Evolutionary conservation across 2,888 invertebrate species (phyloP).

Genomic region (Drosophila limbata): DNA sequence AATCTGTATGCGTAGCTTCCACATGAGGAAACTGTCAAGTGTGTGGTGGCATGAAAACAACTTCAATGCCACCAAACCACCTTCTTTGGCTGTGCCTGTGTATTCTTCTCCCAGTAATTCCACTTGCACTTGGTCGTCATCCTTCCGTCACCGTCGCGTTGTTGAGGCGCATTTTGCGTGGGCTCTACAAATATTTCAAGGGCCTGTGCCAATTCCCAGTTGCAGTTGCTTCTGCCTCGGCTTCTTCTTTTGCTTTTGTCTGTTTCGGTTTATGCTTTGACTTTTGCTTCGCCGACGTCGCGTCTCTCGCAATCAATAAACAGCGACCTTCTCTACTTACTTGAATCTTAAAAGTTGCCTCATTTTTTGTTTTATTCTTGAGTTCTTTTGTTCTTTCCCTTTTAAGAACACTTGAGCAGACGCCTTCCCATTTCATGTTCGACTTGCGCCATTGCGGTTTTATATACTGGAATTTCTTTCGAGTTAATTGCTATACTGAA

Average conservation of each 20-base stretch:
- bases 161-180: slow-evolving; percentile 60
- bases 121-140: slow-evolving; percentile 69
- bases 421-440: slow-evolving; percentile 16
- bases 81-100: slow-evolving; percentile 1
- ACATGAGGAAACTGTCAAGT: slow-evolving; percentile 7
- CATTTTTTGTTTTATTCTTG: slow-evolving; percentile 46
- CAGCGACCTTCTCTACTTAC: slow-evolving; percentile 59
- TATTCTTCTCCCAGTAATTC: slow-evolving; percentile 35
- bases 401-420: slow-evolving; percentile 47
- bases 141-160: slow-evolving; percentile 25
- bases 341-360: slow-evolving; percentile 54
- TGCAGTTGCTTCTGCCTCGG: slow-evolving; percentile 21
- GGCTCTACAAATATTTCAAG: slow-evolving; percentile 68
- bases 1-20: slow-evolving; percentile 8
- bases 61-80: slow-evolving; percentile 4
- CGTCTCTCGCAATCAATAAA: slow-evolving; percentile 67
- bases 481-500: slow-evolving; percentile 66
- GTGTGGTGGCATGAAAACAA: background rate
- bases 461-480: slow-evolving; percentile 40
- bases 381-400: slow-evolving; percentile 32
- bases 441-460: slow-evolving; percentile 33
- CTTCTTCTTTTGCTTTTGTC: slow-evolving; percentile 31
- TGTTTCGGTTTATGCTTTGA: slow-evolving; percentile 32
- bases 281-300: slow-evolving; percentile 30
- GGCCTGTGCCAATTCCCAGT: slow-evolving; percentile 73